Evolutionary conservation across 2,113 vertebrate species (phyloP).

Genomic region (Erythrolamprus reginae): DNA sequence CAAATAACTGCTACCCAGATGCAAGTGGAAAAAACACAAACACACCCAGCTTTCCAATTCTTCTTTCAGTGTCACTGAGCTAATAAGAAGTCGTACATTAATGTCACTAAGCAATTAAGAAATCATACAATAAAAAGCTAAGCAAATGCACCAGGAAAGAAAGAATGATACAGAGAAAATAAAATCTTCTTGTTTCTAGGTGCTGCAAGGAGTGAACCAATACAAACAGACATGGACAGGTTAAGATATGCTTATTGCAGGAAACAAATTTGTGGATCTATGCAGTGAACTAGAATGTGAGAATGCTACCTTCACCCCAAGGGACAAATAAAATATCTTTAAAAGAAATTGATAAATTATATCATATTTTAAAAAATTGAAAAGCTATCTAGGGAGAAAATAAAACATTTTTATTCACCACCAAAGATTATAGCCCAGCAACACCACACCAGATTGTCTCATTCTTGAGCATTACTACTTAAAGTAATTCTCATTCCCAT

Average conservation of each 20-base stretch:
- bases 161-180: neutral
- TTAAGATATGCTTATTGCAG: neutral
- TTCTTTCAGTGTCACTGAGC: neutral
- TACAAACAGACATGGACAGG: neutral
- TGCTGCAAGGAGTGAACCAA: neutral
- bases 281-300: neutral
- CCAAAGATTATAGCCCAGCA: neutral
- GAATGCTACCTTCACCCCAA: neutral
- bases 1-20: neutral
- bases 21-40: neutral
- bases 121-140: neutral
- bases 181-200: neutral
- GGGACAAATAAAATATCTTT: neutral
- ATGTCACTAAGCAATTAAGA: neutral
- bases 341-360: constrained; percentile 1
- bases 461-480: neutral
- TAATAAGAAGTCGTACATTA: neutral
- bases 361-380: neutral
- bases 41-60: neutral
- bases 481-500: neutral
- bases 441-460: neutral
- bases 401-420: neutral
- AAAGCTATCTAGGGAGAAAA: neutral
- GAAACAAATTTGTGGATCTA: neutral
- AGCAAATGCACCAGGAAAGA: neutral